Conservation (phyloP, 2,888 invertebrate species). For the Pocota personata region DNA sequence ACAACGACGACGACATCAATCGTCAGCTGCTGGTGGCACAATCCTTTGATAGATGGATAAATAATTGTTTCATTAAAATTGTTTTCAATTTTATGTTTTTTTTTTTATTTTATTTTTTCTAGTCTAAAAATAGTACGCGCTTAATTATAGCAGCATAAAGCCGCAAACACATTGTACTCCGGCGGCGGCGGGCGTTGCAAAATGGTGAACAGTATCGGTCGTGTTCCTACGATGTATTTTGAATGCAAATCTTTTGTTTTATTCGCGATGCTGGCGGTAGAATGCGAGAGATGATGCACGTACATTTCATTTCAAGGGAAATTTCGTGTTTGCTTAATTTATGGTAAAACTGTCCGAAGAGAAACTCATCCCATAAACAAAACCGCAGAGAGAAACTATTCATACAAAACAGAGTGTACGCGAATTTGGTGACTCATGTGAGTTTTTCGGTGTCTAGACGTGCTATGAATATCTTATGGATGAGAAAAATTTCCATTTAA, state of each 20-base stretch:
- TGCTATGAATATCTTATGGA: conserved; percentile 9
- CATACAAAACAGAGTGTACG: conserved; percentile 16
- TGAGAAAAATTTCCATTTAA: conserved; percentile 6
- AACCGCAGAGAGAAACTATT: neutral
- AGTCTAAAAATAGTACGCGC: conserved; percentile 44
- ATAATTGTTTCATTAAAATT: conserved; percentile 67
- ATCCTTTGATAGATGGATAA: conserved; percentile 56
- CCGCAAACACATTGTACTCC: conserved; percentile 40
- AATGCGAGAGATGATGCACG: conserved; percentile 52
- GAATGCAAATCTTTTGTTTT: conserved; percentile 51
- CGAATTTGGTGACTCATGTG: conserved; percentile 7
- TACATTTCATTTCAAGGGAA: conserved; percentile 20
- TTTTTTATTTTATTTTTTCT: conserved; percentile 5
- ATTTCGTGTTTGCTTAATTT: conserved; percentile 26
- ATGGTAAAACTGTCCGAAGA: conserved; percentile 18
- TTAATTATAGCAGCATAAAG: conserved; percentile 54
- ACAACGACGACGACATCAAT: conserved; percentile 34
- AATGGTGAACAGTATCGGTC: conserved; percentile 52
- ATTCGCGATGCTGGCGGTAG: neutral
- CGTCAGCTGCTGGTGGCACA: conserved; percentile 23
- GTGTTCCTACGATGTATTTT: conserved; percentile 28
- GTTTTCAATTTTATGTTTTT: conserved; percentile 20
- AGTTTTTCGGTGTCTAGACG: conserved; percentile 51
- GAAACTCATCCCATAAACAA: conserved; percentile 4
- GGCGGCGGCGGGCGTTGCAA: conserved; percentile 27